A percentile compares a stretch with the other conserved stretches of the same genome.
Conservation (phyloP, 1,140 invertebrate genomes). For the Pseudomyrmex sp. region DNA sequence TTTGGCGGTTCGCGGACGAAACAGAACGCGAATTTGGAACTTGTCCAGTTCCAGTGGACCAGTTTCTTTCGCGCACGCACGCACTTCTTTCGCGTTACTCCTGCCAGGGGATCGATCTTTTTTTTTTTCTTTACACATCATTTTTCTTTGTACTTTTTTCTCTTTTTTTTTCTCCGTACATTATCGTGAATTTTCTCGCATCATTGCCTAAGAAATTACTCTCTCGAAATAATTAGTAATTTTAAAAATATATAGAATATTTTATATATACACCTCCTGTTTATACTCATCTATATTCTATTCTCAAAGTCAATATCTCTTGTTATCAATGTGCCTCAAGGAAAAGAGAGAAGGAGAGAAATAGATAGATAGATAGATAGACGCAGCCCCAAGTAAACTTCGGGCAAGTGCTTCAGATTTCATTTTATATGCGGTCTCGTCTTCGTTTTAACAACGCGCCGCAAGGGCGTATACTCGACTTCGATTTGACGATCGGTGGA, state of each 20-base stretch:
- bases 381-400: conserved; percentile 43
- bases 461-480: conserved; percentile 29
- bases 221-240: background rate
- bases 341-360: background rate
- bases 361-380: too few relatives aligned
- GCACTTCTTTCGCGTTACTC: conserved; percentile 2
- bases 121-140: conserved; percentile 17
- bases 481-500: background rate
- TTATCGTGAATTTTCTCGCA: background rate
- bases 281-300: background rate
- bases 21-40: conserved; percentile 67
- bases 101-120: conserved; percentile 19
- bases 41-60: conserved; percentile 54
- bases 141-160: conserved; percentile 16
- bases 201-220: background rate
- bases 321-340: conserved; percentile 17
- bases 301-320: conserved; percentile 10
- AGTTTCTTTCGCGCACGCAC: conserved; percentile 32
- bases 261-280: background rate
- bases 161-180: background rate
- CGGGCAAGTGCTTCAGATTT: conserved; percentile 61
- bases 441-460: conserved; percentile 60
- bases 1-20: conserved; percentile 11
- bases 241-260: background rate
- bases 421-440: conserved; percentile 37